phyloP scores from a whole-genome alignment of 2,888 invertebrate genomes.

The Strigamia transsilvanica region DNA sequence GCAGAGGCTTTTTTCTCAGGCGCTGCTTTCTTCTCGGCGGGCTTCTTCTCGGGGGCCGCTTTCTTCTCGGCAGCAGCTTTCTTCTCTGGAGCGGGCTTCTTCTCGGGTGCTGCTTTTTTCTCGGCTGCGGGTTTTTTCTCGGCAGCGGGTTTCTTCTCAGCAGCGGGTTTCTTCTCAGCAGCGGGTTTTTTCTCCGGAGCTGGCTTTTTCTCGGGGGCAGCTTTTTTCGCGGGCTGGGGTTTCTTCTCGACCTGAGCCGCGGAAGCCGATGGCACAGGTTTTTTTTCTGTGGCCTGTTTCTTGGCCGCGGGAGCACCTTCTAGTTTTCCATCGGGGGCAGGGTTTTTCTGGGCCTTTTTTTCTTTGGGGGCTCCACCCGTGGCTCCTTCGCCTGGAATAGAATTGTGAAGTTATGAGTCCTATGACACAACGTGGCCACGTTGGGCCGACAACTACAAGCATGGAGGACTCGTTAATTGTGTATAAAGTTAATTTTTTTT shows the following conservation, averaged over 20 bases:
- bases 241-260: background rate
- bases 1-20: background rate
- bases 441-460: no score
- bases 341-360: slow-evolving; percentile 8
- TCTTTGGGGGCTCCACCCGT: no score
- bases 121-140: background rate
- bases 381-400: no score
- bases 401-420: no score
- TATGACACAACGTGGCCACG: no score
- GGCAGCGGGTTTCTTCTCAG: background rate
- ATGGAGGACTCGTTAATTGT: no score
- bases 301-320: background rate
- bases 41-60: background rate
- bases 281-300: background rate
- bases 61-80: background rate
- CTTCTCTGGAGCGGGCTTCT: background rate
- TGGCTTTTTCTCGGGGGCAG: background rate
- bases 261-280: background rate
- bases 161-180: background rate
- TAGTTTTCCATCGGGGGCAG: background rate
- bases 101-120: background rate
- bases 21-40: background rate
- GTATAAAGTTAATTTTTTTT: no score
- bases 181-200: background rate
- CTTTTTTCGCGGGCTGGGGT: slow-evolving; percentile 9